Conservation (phyloP, 2,888 invertebrate genomes). For the Griposia aprilina region DNA sequence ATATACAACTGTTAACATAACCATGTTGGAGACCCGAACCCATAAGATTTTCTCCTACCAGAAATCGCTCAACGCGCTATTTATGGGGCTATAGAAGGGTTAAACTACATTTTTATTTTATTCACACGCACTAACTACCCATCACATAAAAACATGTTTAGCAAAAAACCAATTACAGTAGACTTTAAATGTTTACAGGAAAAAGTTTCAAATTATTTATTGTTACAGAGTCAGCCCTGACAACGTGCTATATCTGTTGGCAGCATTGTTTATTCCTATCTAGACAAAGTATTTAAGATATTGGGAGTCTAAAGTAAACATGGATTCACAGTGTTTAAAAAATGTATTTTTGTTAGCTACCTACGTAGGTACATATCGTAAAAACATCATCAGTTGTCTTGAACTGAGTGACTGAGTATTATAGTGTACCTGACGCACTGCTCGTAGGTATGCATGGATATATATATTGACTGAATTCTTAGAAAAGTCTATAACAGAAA, state of each 20-base stretch:
- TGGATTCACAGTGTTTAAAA: conserved; percentile 9
- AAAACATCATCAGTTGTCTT: conserved; percentile 30
- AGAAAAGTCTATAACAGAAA: not conserved
- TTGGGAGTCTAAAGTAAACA: conserved; percentile 27
- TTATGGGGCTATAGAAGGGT: too few relatives aligned
- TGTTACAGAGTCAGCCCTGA: conserved; percentile 20
- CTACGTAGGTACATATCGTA: conserved; percentile 5
- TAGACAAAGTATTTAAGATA: conserved; percentile 36
- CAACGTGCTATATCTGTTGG: conserved; percentile 5
- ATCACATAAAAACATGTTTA: conserved; percentile 11
- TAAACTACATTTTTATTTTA: conserved; percentile 5
- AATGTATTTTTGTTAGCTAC: conserved; percentile 28
- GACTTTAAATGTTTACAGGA: conserved; percentile 14
- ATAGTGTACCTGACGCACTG: not conserved
- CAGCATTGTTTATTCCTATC: conserved; percentile 30
- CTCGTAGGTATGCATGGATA: conserved; percentile 3
- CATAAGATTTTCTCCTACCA: too few relatives aligned
- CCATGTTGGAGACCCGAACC: not conserved
- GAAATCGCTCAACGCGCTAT: not conserved
- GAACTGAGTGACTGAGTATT: conserved; percentile 25
- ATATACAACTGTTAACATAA: not conserved
- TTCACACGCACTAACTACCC: conserved; percentile 5
- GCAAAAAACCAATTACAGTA: not conserved
- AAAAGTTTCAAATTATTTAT: conserved; percentile 9
- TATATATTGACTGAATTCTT: conserved; percentile 15